Percentiles rank a stretch among this genome's conserved stretches.
phyloP scores from a whole-genome alignment of 2,113 vertebrate species.

The Antennarius striatus region DNA sequence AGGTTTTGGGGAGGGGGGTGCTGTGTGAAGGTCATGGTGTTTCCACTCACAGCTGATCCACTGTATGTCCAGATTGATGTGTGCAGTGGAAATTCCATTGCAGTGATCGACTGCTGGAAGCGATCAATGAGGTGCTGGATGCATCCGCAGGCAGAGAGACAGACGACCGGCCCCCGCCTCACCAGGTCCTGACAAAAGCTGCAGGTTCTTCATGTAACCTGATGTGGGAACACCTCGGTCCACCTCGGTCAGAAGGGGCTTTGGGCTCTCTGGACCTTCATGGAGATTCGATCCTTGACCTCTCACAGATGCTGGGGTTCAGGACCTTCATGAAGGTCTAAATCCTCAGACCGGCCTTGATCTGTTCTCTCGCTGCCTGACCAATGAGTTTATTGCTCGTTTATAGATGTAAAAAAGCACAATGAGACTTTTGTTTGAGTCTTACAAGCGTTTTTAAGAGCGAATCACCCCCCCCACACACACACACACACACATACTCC shows the following conservation, averaged over 20 bases:
- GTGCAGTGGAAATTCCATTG: constrained; percentile 68
- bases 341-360: background rate
- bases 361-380: background rate
- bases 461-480: background rate
- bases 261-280: no score
- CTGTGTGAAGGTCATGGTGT: constrained; percentile 52
- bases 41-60: no score
- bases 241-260: no score
- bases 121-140: constrained; percentile 63
- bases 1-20: constrained; percentile 3
- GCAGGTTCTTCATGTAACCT: background rate
- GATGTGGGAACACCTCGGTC: no score
- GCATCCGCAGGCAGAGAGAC: constrained; percentile 1
- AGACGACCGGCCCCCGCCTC: background rate
- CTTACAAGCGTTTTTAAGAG: background rate
- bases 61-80: constrained; percentile 19
- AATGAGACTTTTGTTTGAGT: constrained; percentile 48
- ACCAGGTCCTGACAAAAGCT: background rate
- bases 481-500: background rate
- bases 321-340: background rate
- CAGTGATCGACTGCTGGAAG: constrained; percentile 48
- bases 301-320: background rate
- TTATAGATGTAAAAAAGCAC: constrained; percentile 22
- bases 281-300: no score
- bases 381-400: background rate